Percentiles rank a stretch among this genome's conserved stretches.
These are phyloP conservation scores for Ovis canadensis DNA, from an alignment of 2,113 vertebrate genomes.

Conservation along the genomic window DNA sequence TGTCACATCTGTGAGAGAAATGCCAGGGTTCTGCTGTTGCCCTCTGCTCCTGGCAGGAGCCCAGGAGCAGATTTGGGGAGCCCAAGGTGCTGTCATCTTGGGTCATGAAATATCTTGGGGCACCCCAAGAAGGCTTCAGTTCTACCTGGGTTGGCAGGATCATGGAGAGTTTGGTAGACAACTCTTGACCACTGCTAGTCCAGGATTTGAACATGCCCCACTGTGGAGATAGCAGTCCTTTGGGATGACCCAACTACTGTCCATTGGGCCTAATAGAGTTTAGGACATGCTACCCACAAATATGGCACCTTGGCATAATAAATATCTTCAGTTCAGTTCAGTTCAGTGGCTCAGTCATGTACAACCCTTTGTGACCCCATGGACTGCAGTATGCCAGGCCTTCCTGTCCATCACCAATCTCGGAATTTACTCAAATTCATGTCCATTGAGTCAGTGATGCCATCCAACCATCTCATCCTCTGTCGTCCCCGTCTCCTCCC, in stretches of 20 bases:
- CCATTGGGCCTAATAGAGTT: not conserved
- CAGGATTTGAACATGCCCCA: not conserved
- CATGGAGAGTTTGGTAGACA: no score
- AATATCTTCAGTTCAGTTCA: not conserved
- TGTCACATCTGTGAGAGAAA: not conserved
- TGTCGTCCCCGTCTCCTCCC: not conserved
- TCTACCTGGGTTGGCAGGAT: not conserved
- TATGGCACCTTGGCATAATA: not conserved
- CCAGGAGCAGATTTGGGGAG: not conserved
- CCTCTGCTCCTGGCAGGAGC: not conserved
- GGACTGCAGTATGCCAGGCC: not conserved
- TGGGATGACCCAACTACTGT: not conserved
- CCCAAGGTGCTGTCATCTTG: not conserved
- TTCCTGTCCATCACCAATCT: not conserved
- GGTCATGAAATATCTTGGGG: not conserved
- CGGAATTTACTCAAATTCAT: not conserved
- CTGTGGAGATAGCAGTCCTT: not conserved
- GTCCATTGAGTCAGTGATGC: not conserved
- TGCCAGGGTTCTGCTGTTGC: not conserved
- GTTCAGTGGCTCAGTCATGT: not conserved
- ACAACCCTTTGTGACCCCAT: not conserved
- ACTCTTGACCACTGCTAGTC: not conserved
- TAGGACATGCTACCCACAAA: not conserved
- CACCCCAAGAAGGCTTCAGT: not conserved
- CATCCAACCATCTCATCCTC: not conserved